Percentiles rank a stretch among this genome's conserved stretches.
These are phyloP conservation scores for Turdus rufiventris DNA, from an alignment of 2,113 vertebrate genomes.

Conservation along the genomic window DNA sequence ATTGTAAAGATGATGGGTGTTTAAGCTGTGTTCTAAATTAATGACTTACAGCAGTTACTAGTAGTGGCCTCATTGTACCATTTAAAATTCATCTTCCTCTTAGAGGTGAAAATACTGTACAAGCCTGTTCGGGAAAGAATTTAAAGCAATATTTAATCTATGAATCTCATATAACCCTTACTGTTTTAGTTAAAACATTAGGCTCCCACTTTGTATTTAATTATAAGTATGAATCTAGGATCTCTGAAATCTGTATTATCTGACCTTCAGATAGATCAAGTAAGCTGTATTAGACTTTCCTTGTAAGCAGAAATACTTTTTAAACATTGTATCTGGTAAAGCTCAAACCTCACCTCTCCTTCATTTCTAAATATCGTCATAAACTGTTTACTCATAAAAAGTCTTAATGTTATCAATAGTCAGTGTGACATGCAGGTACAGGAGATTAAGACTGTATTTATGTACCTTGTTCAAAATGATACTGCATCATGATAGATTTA, in stretches of 20 bases:
- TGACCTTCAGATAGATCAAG: background rate
- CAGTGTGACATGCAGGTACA: background rate
- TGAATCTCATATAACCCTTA: background rate
- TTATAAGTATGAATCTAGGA: background rate
- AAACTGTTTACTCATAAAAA: background rate
- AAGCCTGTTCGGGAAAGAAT: background rate
- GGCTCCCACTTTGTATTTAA: background rate
- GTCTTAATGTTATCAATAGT: background rate
- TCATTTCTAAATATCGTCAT: background rate
- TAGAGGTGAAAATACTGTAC: background rate
- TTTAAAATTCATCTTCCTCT: background rate
- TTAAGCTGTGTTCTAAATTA: background rate
- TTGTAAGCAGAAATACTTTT: background rate
- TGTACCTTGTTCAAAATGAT: background rate
- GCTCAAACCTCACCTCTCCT: background rate
- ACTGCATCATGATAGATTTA: background rate
- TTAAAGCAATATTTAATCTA: background rate
- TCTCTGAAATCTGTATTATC: background rate
- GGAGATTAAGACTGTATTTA: background rate
- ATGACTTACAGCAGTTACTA: background rate
- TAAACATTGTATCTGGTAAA: background rate
- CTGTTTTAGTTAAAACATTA: background rate
- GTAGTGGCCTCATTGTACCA: background rate
- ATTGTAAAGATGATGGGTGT: background rate
- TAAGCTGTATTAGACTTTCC: background rate